A percentile compares a stretch with the other conserved stretches of the same genome.
phyloP scores from a whole-genome alignment of 2,888 invertebrate genomes.

The Troides helena region DNA sequence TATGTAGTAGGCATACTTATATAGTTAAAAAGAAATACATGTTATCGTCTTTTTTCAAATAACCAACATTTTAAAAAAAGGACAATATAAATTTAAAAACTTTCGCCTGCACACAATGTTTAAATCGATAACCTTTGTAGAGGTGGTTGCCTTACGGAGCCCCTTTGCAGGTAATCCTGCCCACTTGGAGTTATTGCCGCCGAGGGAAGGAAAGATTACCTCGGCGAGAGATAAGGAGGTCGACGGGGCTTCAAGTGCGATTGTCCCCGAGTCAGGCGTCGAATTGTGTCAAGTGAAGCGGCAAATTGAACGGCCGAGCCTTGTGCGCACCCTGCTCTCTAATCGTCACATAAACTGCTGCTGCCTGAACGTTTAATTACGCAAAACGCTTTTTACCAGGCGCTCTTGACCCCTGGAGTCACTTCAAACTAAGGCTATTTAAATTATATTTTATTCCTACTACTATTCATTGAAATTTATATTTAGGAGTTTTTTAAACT shows the following conservation, averaged over 20 bases:
- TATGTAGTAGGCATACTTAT: not conserved
- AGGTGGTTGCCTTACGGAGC: conserved; percentile 74
- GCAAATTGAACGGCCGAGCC: conserved; percentile 80
- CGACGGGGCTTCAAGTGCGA: conserved; percentile 79
- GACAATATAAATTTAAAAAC: conserved; percentile 56
- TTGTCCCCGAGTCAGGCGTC: conserved; percentile 80
- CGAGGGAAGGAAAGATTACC: conserved; percentile 81
- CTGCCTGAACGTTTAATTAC: conserved; percentile 73
- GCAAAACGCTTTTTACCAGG: conserved; percentile 62
- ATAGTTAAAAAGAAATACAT: not conserved
- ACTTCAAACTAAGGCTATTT: conserved; percentile 13
- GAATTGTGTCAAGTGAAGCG: conserved; percentile 81
- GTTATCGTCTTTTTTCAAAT: not conserved
- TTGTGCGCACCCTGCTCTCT: conserved; percentile 74
- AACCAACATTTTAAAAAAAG: conserved; percentile 41
- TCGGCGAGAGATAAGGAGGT: conserved; percentile 80
- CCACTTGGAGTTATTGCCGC: conserved; percentile 80
- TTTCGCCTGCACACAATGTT: conserved; percentile 68
- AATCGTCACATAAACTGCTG: conserved; percentile 78
- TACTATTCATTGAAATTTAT: not conserved
- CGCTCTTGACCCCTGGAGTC: conserved; percentile 19
- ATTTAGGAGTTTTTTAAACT: not conserved
- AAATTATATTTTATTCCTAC: conserved; percentile 3
- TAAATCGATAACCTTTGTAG: conserved; percentile 76
- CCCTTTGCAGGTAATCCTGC: conserved; percentile 79